Percentiles rank a stretch among this genome's conserved stretches.
phyloP scores from a whole-genome alignment of 2,888 invertebrate species.

The Acanthosepion pharaonis region DNA sequence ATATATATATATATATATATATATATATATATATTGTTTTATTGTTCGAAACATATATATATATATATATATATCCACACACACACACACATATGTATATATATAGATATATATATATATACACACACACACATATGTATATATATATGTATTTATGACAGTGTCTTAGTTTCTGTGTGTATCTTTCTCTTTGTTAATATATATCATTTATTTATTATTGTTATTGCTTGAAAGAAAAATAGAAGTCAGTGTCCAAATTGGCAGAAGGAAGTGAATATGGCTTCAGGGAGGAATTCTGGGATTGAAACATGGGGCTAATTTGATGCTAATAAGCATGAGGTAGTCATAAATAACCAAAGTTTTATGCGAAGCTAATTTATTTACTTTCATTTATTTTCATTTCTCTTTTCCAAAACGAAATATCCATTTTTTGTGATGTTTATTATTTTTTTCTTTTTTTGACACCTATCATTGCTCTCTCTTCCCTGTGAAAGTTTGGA shows the following conservation, averaged over 20 bases:
- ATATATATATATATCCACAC: not conserved
- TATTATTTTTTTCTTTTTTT: too few relatives aligned
- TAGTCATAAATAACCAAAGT: not conserved
- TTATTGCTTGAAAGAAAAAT: conserved; percentile 6
- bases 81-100: not conserved
- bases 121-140: rapidly evolving
- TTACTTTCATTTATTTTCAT: not conserved
- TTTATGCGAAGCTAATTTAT: not conserved
- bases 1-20: too few relatives aligned
- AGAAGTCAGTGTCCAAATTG: conserved; percentile 22
- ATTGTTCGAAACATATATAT: not conserved
- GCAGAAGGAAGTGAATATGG: conserved; percentile 18
- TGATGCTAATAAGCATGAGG: not conserved
- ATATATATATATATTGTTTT: too few relatives aligned
- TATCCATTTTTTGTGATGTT: too few relatives aligned
- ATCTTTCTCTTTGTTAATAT: not conserved
- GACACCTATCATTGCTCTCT: too few relatives aligned
- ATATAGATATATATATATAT: not conserved
- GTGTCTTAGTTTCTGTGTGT: not conserved
- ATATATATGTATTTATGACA: not conserved
- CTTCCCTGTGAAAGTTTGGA: not conserved
- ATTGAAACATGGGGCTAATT: conserved; percentile 33
- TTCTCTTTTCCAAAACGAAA: not conserved
- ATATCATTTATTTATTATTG: not conserved
- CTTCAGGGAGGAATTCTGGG: conserved; percentile 16